These are phyloP conservation scores for Zaprionus gabonicus DNA, from an alignment of 1,140 invertebrate genomes.

Conservation along the genomic window DNA sequence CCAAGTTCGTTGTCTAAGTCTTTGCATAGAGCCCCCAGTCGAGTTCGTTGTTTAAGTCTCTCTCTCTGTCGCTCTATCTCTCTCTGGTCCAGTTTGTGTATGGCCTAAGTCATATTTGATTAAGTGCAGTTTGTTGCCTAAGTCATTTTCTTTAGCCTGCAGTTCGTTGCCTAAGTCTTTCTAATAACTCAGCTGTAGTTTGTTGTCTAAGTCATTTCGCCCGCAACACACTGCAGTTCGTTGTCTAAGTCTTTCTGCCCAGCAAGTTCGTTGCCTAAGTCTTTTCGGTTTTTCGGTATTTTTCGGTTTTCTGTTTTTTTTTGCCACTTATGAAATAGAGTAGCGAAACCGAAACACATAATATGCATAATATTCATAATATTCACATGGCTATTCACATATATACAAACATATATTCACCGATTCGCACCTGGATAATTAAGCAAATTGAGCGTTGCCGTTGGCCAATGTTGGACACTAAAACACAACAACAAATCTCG, in stretches of 20 bases:
- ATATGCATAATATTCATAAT: conserved; percentile 23
- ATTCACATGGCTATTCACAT: conserved; percentile 44
- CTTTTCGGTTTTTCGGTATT: conserved; percentile 34
- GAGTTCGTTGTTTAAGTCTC: conserved; percentile 21
- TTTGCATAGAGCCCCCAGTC: neutral
- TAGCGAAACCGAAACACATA: conserved; percentile 9
- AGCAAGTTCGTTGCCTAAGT: conserved; percentile 41
- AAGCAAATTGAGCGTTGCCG: conserved; percentile 55
- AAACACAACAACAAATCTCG: neutral
- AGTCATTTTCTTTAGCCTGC: neutral
- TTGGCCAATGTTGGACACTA: conserved; percentile 39
- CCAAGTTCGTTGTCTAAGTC: conserved; percentile 8
- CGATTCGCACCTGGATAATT: conserved; percentile 65
- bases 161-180: conserved; percentile 8
- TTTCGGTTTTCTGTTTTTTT: conserved; percentile 11
- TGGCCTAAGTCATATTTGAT: conserved; percentile 3
- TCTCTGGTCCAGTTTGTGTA: conserved; percentile 1
- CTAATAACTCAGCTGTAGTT: neutral
- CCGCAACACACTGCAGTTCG: neutral
- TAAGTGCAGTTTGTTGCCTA: conserved; percentile 21
- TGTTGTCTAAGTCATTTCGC: no score
- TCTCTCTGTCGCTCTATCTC: neutral
- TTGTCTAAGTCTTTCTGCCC: neutral
- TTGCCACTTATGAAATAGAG: conserved; percentile 20
- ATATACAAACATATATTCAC: conserved; percentile 25